Percentiles rank a stretch among this genome's conserved stretches.
Evolutionary conservation across 2,113 vertebrate genomes (phyloP).

Genomic region (Ploceus nigricollis): DNA sequence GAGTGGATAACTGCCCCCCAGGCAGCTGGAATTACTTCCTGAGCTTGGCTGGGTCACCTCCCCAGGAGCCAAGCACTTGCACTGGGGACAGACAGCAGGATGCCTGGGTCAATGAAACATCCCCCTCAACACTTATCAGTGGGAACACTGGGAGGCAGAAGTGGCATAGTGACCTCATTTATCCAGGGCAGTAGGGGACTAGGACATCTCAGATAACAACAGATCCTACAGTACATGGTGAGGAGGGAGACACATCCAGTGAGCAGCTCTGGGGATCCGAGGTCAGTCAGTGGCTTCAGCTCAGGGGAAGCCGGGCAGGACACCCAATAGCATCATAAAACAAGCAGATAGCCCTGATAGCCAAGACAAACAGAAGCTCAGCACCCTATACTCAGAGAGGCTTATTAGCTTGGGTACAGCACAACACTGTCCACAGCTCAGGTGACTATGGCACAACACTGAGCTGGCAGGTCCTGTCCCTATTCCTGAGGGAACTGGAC

Average conservation of each 20-base stretch:
- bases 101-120: neutral
- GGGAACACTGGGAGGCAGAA: neutral
- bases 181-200: slow-evolving; percentile 1
- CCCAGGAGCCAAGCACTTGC: neutral
- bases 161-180: neutral
- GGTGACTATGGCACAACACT: neutral
- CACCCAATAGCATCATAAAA: neutral
- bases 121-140: neutral
- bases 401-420: neutral
- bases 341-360: neutral
- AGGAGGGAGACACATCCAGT: neutral
- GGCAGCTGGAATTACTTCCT: neutral
- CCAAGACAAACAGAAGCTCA: neutral
- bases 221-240: neutral
- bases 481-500: neutral
- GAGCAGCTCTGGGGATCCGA: neutral
- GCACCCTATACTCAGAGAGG: neutral
- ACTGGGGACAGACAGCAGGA: neutral
- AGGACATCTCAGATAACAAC: neutral
- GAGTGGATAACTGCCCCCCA: neutral
- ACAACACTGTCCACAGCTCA: neutral
- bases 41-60: neutral
- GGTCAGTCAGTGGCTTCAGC: neutral
- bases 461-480: neutral
- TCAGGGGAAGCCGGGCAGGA: neutral